These are phyloP conservation scores for Andrena dorsata DNA, from an alignment of 2,888 invertebrate genomes.

Conservation along the genomic window DNA sequence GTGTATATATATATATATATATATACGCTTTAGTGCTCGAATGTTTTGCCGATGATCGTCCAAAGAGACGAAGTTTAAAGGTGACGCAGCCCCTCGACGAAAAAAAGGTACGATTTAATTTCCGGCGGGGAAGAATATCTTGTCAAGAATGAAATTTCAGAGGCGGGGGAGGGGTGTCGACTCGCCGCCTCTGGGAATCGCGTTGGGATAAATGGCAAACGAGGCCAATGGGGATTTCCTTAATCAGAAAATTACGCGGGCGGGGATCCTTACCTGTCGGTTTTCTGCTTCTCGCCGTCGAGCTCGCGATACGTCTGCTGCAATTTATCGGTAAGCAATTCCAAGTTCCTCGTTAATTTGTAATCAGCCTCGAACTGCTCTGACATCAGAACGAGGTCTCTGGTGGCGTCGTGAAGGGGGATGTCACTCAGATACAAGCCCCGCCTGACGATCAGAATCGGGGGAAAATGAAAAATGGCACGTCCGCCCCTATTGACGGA, in stretches of 20 bases:
- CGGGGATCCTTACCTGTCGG: conserved; percentile 90
- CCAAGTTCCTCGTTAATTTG: conserved; percentile 96
- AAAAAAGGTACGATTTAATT: conserved; percentile 50
- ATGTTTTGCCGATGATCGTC: neutral
- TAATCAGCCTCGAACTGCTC: conserved; percentile 99
- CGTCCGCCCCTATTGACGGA: too few relatives aligned
- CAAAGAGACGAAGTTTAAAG: neutral
- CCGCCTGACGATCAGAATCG: conserved; percentile 86
- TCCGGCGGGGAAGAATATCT: conserved; percentile 35
- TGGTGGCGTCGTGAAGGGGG: conserved; percentile 97
- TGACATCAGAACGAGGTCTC: conserved; percentile 97
- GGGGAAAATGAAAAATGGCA: neutral
- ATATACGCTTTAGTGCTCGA: too few relatives aligned
- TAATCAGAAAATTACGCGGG: conserved; percentile 66
- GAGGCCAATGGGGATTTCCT: conserved; percentile 54
- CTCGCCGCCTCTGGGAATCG: conserved; percentile 48
- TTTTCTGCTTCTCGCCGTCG: conserved; percentile 97
- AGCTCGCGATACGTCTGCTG: conserved; percentile 97
- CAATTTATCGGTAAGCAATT: conserved; percentile 96
- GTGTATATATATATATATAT: too few relatives aligned
- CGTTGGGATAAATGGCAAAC: conserved; percentile 60
- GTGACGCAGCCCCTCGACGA: neutral
- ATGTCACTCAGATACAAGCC: conserved; percentile 97
- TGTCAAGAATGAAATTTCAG: conserved; percentile 39
- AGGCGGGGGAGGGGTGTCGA: conserved; percentile 26